A percentile compares a stretch with the other conserved stretches of the same genome.
Evolutionary conservation across 2,113 vertebrate genomes (phyloP).

Genomic region (Columba livia): DNA sequence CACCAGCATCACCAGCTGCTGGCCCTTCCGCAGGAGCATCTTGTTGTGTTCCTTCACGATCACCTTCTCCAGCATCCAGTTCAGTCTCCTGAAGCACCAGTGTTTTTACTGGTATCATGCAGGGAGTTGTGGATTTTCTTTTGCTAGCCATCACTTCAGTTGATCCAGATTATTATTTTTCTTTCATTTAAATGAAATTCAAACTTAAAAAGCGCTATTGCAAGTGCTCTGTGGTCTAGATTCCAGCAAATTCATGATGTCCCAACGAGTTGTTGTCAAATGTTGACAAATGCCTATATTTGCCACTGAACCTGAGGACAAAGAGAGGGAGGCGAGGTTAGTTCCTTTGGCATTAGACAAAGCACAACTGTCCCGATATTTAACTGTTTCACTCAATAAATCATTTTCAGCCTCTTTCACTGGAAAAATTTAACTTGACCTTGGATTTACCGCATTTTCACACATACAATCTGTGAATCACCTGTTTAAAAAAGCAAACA

Average conservation of each 20-base stretch:
- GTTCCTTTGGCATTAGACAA: background rate
- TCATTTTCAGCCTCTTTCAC: background rate
- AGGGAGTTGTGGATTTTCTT: constrained; percentile 94
- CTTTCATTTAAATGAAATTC: background rate
- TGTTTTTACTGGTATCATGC: constrained; percentile 95
- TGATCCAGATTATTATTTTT: constrained; percentile 34
- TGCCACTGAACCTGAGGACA: constrained; percentile 76
- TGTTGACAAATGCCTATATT: constrained; percentile 67
- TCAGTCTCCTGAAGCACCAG: constrained; percentile 78
- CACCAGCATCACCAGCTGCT: constrained; percentile 57
- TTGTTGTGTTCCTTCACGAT: constrained; percentile 57
- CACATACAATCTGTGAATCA: background rate
- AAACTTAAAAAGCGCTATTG: constrained; percentile 56
- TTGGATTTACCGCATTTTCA: background rate
- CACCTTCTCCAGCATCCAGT: constrained; percentile 59
- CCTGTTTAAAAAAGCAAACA: background rate
- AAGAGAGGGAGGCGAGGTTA: constrained; percentile 46
- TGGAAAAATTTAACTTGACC: background rate
- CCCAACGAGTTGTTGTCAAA: constrained; percentile 47
- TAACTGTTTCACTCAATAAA: background rate
- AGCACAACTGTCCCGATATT: background rate
- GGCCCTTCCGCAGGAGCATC: constrained; percentile 68
- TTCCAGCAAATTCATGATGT: constrained; percentile 69
- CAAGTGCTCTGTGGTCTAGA: constrained; percentile 53
- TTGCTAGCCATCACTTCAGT: constrained; percentile 91